A percentile compares a stretch with the other conserved stretches of the same genome.
Conservation (phyloP, 2,113 vertebrate genomes). For the Dunckerocampus dactyliophorus region DNA sequence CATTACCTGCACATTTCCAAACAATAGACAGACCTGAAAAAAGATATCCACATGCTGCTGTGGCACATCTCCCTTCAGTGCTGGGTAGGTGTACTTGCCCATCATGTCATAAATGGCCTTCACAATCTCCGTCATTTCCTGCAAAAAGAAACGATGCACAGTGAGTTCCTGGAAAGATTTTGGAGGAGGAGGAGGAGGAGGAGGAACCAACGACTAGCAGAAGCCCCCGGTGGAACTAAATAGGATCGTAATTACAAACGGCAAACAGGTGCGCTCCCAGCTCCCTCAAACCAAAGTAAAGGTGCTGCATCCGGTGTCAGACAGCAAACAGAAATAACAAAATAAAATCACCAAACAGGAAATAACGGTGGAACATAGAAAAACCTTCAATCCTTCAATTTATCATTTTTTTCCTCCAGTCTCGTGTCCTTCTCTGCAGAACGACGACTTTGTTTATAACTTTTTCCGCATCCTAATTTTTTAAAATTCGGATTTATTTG, state of each 20-base stretch:
- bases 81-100: slow-evolving; percentile 95
- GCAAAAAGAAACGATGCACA: slow-evolving; percentile 10
- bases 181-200: too few species aligned
- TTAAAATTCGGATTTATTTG: too few species aligned
- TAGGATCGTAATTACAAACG: too few species aligned
- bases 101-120: slow-evolving; percentile 99
- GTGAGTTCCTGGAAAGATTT: not conserved
- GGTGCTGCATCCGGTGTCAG: too few species aligned
- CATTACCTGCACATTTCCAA: too few species aligned
- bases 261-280: too few species aligned
- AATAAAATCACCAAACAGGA: not conserved
- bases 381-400: too few species aligned
- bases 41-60: slow-evolving; percentile 93
- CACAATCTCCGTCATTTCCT: slow-evolving; percentile 98
- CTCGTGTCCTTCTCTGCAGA: not conserved
- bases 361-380: not conserved
- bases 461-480: too few species aligned
- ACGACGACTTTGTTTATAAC: too few species aligned
- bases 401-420: not conserved
- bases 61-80: slow-evolving; percentile 89
- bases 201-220: too few species aligned
- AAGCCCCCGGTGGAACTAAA: too few species aligned
- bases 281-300: too few species aligned
- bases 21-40: slow-evolving; percentile 80
- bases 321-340: not conserved